Evolutionary conservation across 2,888 invertebrate species (phyloP).

Genomic region (Bombylius major): DNA sequence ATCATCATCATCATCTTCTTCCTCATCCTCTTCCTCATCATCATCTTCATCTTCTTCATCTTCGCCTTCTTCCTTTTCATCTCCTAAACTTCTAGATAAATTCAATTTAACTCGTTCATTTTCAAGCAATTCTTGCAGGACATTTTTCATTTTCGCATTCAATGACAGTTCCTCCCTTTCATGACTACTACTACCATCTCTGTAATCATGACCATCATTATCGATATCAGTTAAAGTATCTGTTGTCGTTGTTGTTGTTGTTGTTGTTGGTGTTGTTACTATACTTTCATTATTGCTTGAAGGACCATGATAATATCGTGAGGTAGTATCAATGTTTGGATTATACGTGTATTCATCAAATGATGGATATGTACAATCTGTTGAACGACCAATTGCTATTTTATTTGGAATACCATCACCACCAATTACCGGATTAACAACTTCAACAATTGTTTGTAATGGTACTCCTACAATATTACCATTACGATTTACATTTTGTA

Average conservation of each 20-base stretch:
- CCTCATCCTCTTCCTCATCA: background rate
- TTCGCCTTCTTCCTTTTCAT: constrained; percentile 18
- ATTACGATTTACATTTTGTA: background rate
- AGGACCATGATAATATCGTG: no score
- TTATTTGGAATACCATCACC: constrained; percentile 34
- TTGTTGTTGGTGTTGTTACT: no score
- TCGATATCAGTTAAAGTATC: background rate
- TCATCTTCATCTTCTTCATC: constrained; percentile 17
- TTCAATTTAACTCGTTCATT: constrained; percentile 37
- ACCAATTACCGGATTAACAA: constrained; percentile 34
- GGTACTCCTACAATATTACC: background rate
- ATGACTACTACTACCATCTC: background rate
- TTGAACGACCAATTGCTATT: constrained; percentile 31
- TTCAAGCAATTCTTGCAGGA: constrained; percentile 34
- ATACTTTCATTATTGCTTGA: background rate
- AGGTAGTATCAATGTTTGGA: background rate
- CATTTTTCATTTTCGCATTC: constrained; percentile 39
- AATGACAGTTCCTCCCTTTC: constrained; percentile 28
- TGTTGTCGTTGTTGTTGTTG: background rate
- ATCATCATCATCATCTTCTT: constrained; percentile 9
- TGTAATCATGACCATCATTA: background rate
- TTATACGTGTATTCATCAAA: constrained; percentile 17
- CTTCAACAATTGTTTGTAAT: constrained; percentile 35
- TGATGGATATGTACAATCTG: constrained; percentile 24
- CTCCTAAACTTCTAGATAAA: constrained; percentile 36